These are phyloP conservation scores for Copsychus sechellarum DNA, from an alignment of 2,113 vertebrate genomes.

Conservation along the genomic window DNA sequence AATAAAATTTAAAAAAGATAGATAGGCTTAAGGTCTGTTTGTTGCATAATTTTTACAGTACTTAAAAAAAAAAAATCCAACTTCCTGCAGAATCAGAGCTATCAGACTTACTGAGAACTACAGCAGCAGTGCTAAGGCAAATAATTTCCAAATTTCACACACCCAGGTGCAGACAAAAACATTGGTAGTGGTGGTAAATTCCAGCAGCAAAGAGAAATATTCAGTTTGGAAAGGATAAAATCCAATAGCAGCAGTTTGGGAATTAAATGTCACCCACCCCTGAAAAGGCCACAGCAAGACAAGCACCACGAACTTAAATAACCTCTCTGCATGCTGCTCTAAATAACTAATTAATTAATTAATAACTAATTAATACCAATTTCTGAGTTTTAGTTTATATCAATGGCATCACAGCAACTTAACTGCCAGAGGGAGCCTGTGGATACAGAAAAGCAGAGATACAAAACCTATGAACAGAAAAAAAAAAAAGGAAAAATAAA, in stretches of 20 bases:
- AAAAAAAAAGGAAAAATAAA: neutral
- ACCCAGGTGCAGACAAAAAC: neutral
- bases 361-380: neutral
- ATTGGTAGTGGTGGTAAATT: neutral
- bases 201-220: neutral
- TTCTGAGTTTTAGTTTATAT: neutral
- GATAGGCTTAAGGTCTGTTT: neutral
- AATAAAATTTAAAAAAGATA: rapidly evolving
- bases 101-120: rapidly evolving
- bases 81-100: neutral
- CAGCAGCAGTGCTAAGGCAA: neutral
- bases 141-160: rapidly evolving
- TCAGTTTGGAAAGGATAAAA: neutral
- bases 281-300: neutral
- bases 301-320: neutral
- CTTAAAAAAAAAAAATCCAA: neutral
- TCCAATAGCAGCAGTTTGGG: neutral
- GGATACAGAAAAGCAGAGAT: neutral
- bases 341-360: neutral
- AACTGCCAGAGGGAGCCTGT: neutral
- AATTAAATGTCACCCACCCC: neutral
- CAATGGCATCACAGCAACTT: neutral
- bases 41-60: neutral
- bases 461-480: neutral
- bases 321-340: neutral